Percentiles rank a stretch among this genome's conserved stretches.
Evolutionary conservation across 2,797 vertebrate species (phyloP).

Genomic region (Paguma larvata): DNA sequence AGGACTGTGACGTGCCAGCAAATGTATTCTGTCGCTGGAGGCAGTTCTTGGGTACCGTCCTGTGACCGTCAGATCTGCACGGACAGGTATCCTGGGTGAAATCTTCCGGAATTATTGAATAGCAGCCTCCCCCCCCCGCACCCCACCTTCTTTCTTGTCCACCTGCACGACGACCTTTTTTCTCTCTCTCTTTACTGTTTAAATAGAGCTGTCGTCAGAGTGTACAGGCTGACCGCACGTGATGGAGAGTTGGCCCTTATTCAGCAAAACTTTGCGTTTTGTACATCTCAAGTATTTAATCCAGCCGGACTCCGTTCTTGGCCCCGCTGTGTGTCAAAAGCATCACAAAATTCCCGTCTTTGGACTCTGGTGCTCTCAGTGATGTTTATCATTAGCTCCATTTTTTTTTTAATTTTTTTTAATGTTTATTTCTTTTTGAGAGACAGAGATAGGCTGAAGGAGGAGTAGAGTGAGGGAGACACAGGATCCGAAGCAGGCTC

Average conservation of each 20-base stretch:
- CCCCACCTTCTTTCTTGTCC: background rate
- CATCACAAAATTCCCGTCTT: constrained; percentile 80
- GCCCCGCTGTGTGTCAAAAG: constrained; percentile 74
- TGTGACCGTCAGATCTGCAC: constrained; percentile 80
- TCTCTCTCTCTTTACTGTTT: background rate
- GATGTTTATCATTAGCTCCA: constrained; percentile 81
- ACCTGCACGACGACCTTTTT: background rate
- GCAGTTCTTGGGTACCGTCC: constrained; percentile 84
- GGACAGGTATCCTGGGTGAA: constrained; percentile 75
- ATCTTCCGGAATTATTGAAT: constrained; percentile 75
- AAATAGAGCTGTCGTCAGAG: background rate
- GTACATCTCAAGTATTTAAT: background rate
- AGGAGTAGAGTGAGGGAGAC: no score
- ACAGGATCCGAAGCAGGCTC: no score
- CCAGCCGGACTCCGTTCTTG: constrained; percentile 44
- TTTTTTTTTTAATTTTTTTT: constrained; percentile 84
- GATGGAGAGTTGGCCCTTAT: background rate
- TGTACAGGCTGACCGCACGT: rapidly evolving
- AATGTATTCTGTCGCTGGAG: constrained; percentile 86
- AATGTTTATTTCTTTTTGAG: no score
- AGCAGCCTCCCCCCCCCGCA: background rate
- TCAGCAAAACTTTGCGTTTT: background rate
- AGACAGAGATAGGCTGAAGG: no score
- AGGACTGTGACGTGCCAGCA: constrained; percentile 84
- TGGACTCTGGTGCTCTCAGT: constrained; percentile 80